Evolutionary conservation across 2,113 vertebrate genomes (phyloP).

Genomic region (Bombycilla garrulus): DNA sequence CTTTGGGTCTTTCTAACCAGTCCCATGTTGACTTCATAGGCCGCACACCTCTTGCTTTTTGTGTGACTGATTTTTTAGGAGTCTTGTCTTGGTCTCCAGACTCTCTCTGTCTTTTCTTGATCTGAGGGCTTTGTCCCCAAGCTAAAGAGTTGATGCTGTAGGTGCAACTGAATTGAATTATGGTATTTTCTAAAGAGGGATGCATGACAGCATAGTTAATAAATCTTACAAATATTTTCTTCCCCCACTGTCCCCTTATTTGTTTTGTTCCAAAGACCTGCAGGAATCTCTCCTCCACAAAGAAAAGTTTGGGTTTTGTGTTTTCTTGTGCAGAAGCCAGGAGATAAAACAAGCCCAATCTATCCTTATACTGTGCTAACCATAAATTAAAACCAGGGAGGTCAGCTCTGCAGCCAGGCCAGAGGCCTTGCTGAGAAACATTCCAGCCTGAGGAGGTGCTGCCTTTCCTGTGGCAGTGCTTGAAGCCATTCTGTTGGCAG

Average conservation of each 20-base stretch:
- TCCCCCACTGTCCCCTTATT: not conserved
- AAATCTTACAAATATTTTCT: not conserved
- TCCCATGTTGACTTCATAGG: not conserved
- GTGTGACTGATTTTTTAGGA: not conserved
- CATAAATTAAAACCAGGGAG: not conserved
- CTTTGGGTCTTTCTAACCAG: not conserved
- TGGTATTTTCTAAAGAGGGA: not conserved
- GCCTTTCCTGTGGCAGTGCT: slow-evolving; percentile 28
- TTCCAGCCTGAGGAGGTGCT: not conserved
- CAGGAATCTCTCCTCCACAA: not conserved
- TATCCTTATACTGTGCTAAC: not conserved
- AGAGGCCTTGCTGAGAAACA: not conserved
- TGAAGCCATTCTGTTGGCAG: slow-evolving; percentile 32
- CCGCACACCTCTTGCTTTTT: not conserved
- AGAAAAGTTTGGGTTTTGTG: not conserved
- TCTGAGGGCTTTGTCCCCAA: not conserved
- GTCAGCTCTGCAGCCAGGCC: not conserved
- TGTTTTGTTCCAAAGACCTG: not conserved
- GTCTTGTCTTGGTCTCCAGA: not conserved
- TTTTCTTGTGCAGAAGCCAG: not conserved
- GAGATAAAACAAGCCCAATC: not conserved
- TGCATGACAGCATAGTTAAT: not conserved
- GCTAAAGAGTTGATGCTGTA: not conserved
- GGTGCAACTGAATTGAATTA: not conserved
- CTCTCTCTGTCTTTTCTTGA: not conserved